Percentiles rank a stretch among this genome's conserved stretches.
phyloP scores from a whole-genome alignment of 2,797 vertebrate genomes.

The Micrastur ruficollis region DNA sequence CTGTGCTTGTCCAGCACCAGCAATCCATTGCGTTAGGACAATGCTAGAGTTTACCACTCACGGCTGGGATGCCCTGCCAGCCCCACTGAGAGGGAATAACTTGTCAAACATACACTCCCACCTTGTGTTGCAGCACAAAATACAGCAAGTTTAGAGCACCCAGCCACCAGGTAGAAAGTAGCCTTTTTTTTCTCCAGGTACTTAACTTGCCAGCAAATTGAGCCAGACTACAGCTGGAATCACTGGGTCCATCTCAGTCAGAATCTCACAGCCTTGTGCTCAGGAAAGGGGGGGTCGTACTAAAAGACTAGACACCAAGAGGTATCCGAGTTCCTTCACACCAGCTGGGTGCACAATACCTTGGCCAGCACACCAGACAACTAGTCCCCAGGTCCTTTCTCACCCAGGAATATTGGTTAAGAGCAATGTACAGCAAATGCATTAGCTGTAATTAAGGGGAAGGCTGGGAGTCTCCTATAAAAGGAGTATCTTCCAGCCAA shows the following conservation, averaged over 20 bases:
- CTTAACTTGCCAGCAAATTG: background rate
- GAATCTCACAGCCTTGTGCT: background rate
- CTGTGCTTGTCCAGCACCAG: background rate
- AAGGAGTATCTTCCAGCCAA: background rate
- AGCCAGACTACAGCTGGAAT: background rate
- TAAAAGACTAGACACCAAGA: background rate
- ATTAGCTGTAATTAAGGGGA: background rate
- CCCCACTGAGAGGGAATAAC: background rate
- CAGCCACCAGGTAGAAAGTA: background rate
- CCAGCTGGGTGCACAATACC: background rate
- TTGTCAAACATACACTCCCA: accelerated
- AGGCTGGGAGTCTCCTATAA: background rate
- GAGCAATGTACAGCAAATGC: background rate
- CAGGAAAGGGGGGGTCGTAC: background rate
- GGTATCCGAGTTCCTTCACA: background rate
- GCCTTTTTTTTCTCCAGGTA: background rate
- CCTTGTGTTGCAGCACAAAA: too few species aligned
- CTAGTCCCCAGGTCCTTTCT: background rate
- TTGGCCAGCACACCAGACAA: background rate
- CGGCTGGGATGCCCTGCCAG: background rate
- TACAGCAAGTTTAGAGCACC: background rate
- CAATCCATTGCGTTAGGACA: accelerated
- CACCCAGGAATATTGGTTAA: background rate
- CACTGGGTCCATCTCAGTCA: background rate
- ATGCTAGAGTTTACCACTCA: background rate